Evolutionary conservation across 2,797 vertebrate species (phyloP), one percentile per base, ranked within the genome.

Genomic region (Catamblyrhynchus diadema): DNA sequence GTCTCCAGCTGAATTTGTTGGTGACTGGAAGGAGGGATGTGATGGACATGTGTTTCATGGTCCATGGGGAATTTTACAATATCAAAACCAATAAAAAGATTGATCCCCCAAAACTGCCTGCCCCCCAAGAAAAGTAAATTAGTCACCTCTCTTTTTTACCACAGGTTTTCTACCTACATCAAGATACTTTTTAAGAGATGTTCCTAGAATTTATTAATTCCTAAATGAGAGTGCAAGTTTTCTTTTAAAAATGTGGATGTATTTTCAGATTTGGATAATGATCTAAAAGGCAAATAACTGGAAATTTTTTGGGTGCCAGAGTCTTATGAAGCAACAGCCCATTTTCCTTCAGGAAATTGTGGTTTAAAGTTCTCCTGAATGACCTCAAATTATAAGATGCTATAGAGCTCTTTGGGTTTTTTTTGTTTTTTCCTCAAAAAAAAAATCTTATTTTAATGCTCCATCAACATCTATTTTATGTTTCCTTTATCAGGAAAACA

Each of bases 21-120:
- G 12, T 60, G 50, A 16, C 37, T 53, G 44, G 35, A 75, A 67
- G 22, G 42, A 81, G 18, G 28, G 21, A 65, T 0, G 14, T 9
- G 27, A 45, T n/a, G 42, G 50, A 30, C 10, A 14, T 0, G 0
- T 1, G 0, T 57, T 91, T 65, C 61, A 15, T 2, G 4, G 14
- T 57, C 30, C 33, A 5, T 22, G 14, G 8, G 37, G 50, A 75
- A 53, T 74, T 53, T 88, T 74, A 6, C 7, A 47, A 7, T 6
- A 33, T 10, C 4, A 25, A 62, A 53, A 30, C 1, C 8, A 47
- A 12, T 10, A 28, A 50, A 45, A 57, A 28, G 3, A 9, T 4
- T 3, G 10, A 66, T 21, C 8, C 18, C 18, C 10, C 0, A 25
- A 61, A 69, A 22, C 19, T 44, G 2, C 12, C 24, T 71, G 8